phyloP scores from a whole-genome alignment of 1,140 invertebrate genomes.

The Drosophila subpulchrella region DNA sequence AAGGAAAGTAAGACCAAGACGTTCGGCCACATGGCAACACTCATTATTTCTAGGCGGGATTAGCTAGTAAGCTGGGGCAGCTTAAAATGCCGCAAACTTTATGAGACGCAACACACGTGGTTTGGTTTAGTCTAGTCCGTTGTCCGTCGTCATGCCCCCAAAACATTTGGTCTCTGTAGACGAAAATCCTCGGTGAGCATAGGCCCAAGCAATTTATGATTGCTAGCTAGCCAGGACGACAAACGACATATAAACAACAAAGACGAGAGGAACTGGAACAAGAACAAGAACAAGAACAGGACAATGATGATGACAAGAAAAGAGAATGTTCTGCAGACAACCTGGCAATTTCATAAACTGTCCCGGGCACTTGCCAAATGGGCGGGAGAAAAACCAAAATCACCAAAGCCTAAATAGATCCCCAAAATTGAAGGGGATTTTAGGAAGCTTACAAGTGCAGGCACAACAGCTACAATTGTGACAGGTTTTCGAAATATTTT shows the following conservation, averaged over 20 bases:
- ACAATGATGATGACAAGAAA: slow-evolving; percentile 47
- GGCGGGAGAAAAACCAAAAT: slow-evolving; percentile 40
- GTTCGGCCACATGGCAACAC: slow-evolving; percentile 62
- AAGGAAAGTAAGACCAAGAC: slow-evolving; percentile 47
- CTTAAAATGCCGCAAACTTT: slow-evolving; percentile 82
- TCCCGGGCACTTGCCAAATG: slow-evolving; percentile 76
- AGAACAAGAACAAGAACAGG: slow-evolving; percentile 4
- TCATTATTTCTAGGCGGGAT: slow-evolving; percentile 80
- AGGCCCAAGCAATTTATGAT: slow-evolving; percentile 79
- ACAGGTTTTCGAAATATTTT: no score
- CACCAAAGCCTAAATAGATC: slow-evolving; percentile 6
- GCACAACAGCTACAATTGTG: slow-evolving; percentile 9
- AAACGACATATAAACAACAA: slow-evolving; percentile 22
- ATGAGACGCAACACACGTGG: slow-evolving; percentile 78
- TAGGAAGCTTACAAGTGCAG: background rate
- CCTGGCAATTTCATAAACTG: slow-evolving; percentile 82
- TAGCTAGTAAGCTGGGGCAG: slow-evolving; percentile 70
- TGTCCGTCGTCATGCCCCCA: background rate
- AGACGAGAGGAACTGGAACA: slow-evolving; percentile 7
- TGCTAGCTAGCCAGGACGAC: slow-evolving; percentile 39
- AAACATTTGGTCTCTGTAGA: background rate
- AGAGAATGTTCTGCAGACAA: slow-evolving; percentile 63
- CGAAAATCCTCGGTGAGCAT: slow-evolving; percentile 27
- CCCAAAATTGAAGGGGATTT: slow-evolving; percentile 32
- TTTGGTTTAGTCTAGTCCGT: slow-evolving; percentile 1